Percentiles rank a stretch among this genome's conserved stretches.
These are phyloP conservation scores for Stenodema calcarata DNA, from an alignment of 2,888 invertebrate species.

Conservation along the genomic window DNA sequence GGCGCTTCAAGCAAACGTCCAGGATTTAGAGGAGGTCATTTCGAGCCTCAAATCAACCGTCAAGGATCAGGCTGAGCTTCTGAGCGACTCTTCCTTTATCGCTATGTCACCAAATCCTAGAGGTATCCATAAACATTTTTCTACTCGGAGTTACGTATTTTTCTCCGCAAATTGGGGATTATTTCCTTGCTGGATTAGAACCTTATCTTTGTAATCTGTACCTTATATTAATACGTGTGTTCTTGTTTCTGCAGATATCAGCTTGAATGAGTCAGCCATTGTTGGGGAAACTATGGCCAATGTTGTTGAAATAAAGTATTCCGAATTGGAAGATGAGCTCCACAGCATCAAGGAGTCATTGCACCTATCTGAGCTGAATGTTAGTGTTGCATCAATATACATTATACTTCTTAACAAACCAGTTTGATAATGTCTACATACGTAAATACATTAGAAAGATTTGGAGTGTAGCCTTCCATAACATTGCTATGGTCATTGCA, in stretches of 20 bases:
- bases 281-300: constrained; percentile 23
- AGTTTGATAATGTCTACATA: no score
- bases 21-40: constrained; percentile 5
- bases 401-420: no score
- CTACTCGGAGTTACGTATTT: no score
- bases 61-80: constrained; percentile 17
- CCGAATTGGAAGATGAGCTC: constrained; percentile 24
- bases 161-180: no score
- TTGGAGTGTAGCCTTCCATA: no score
- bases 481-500: not conserved
- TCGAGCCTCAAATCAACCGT: constrained; percentile 16
- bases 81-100: constrained; percentile 18
- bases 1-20: constrained; percentile 10
- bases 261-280: constrained; percentile 30
- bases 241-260: not conserved
- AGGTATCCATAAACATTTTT: not conserved
- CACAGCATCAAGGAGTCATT: not conserved
- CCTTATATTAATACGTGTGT: not conserved
- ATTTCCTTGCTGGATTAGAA: no score
- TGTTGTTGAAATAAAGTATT: constrained; percentile 36
- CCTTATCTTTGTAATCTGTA: no score
- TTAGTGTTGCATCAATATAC: not conserved
- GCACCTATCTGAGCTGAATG: not conserved
- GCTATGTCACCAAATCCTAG: not conserved
- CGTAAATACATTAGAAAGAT: no score